Percentiles rank a stretch among this genome's conserved stretches.
phyloP scores from a whole-genome alignment of 2,113 vertebrate species.

The Psophia crepitans region DNA sequence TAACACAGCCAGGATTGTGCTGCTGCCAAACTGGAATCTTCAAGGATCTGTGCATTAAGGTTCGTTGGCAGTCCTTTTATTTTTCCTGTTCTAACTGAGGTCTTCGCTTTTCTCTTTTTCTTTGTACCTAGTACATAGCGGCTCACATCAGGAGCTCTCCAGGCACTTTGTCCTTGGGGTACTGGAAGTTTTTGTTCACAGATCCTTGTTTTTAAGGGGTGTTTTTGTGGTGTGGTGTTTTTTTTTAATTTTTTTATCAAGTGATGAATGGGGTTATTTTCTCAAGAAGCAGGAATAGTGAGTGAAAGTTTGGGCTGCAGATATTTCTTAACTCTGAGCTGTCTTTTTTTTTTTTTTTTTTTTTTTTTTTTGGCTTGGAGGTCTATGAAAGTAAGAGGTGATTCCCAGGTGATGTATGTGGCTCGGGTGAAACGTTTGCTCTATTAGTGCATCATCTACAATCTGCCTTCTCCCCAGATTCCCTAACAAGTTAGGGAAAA shows the following conservation, averaged over 20 bases:
- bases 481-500: not conserved
- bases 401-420: not conserved
- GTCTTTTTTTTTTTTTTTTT: not conserved
- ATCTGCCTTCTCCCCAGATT: not conserved
- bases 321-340: not conserved
- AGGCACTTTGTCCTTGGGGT: not conserved
- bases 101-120: not conserved
- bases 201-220: not conserved
- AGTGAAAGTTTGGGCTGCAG: not conserved
- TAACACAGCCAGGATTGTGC: not conserved
- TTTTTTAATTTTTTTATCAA: not conserved
- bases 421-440: not conserved
- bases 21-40: not conserved
- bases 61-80: not conserved
- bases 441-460: not conserved
- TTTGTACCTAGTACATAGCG: not conserved
- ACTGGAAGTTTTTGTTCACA: not conserved
- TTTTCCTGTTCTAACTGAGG: not conserved
- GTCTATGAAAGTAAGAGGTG: not conserved
- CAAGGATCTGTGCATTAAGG: not conserved
- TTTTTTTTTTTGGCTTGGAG: not conserved
- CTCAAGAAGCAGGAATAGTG: not conserved
- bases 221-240: too few relatives aligned
- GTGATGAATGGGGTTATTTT: not conserved
- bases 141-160: not conserved